Evolutionary conservation across 2,888 invertebrate genomes (phyloP).

Genomic region (Miltochrista miniata): DNA sequence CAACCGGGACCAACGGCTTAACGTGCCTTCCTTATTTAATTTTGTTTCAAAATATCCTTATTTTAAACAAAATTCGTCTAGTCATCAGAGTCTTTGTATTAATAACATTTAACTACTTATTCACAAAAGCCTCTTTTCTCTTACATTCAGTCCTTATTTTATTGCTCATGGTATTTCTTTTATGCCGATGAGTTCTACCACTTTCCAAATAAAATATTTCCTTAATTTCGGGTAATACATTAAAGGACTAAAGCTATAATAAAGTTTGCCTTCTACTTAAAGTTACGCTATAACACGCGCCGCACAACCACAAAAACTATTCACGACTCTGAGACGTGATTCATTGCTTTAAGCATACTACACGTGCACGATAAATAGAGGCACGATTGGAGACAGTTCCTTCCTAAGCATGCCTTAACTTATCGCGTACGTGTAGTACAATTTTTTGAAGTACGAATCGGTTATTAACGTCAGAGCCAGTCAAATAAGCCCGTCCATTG

Average conservation of each 20-base stretch:
- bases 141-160: slow-evolving; percentile 11
- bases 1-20: too few species aligned
- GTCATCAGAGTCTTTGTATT: too few species aligned
- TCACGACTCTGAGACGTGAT: slow-evolving; percentile 36
- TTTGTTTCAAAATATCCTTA: too few species aligned
- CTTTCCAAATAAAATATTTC: slow-evolving; percentile 38
- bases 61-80: too few species aligned
- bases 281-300: slow-evolving; percentile 12
- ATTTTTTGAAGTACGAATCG: slow-evolving; percentile 46
- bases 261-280: slow-evolving; percentile 33
- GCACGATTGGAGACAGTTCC: too few species aligned
- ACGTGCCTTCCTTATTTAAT: too few species aligned
- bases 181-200: slow-evolving; percentile 34
- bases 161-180: slow-evolving; percentile 25
- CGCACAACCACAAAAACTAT: slow-evolving; percentile 10
- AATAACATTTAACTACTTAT: slow-evolving; percentile 10
- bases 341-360: slow-evolving; percentile 46
- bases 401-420: too few species aligned
- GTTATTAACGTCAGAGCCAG: slow-evolving; percentile 58
- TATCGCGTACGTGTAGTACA: too few species aligned
- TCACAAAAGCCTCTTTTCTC: slow-evolving; percentile 16
- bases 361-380: slow-evolving; percentile 37
- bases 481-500: slow-evolving; percentile 54
- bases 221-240: slow-evolving; percentile 40
- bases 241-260: slow-evolving; percentile 39